Evolutionary conservation across 2,888 invertebrate species (phyloP).

Genomic region (Endomychus coccineus): DNA sequence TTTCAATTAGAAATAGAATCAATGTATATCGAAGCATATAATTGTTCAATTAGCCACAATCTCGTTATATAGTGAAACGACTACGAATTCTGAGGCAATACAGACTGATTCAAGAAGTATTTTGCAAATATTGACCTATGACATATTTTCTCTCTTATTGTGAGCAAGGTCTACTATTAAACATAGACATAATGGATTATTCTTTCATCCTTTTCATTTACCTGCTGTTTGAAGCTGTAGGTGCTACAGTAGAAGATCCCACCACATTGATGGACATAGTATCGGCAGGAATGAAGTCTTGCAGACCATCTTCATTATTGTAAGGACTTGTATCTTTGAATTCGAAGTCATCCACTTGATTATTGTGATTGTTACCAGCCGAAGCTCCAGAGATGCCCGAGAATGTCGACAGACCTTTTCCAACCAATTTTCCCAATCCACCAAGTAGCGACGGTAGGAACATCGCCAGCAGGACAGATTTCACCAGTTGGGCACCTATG

Average conservation of each 20-base stretch:
- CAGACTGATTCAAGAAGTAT: too few species aligned
- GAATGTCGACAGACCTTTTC: conserved; percentile 64
- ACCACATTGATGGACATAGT: conserved; percentile 11
- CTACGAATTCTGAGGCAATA: too few species aligned
- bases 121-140: too few species aligned
- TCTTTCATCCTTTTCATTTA: too few species aligned
- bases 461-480: conserved; percentile 74
- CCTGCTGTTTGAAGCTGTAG: conserved; percentile 33
- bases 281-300: conserved; percentile 24
- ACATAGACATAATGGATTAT: too few species aligned
- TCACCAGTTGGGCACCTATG: conserved; percentile 74
- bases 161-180: too few species aligned
- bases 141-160: too few species aligned
- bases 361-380: conserved; percentile 34
- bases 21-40: too few species aligned
- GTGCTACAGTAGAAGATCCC: conserved; percentile 19
- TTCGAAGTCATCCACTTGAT: conserved; percentile 59
- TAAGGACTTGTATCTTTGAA: conserved; percentile 61
- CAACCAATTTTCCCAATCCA: conserved; percentile 73
- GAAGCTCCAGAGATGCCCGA: conserved; percentile 50
- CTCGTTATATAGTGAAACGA: too few species aligned
- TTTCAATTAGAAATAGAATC: too few species aligned
- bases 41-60: too few species aligned
- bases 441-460: conserved; percentile 79
- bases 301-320: conserved; percentile 33